Conservation (phyloP, 1,140 invertebrate genomes). For the Rhyacophila brunnea region DNA sequence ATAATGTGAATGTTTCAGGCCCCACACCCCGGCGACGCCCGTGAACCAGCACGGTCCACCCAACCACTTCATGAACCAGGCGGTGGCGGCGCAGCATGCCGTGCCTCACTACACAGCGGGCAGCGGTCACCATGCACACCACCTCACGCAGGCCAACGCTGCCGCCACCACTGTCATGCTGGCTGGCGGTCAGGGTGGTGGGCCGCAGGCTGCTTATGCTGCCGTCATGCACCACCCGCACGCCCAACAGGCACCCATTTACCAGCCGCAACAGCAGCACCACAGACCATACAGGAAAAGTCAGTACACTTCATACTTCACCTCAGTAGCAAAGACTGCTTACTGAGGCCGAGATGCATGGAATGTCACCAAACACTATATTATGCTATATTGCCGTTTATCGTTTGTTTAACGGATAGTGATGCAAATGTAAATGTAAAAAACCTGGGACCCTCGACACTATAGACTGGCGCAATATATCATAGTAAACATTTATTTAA, state of each 20-base stretch:
- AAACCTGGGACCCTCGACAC: too few relatives aligned
- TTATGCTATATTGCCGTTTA: too few relatives aligned
- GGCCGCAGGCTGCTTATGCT: slow-evolving; percentile 25
- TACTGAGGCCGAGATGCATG: too few relatives aligned
- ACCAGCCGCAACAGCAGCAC: slow-evolving; percentile 46
- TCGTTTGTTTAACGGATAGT: too few relatives aligned
- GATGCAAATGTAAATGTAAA: too few relatives aligned
- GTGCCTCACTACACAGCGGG: not conserved
- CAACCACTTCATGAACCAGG: slow-evolving; percentile 32
- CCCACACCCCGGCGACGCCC: slow-evolving; percentile 83
- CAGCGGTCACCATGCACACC: too few relatives aligned
- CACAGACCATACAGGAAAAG: slow-evolving; percentile 14
- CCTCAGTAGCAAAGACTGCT: too few relatives aligned
- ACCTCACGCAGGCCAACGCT: slow-evolving; percentile 34
- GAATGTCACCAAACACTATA: too few relatives aligned
- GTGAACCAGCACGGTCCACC: slow-evolving; percentile 48
- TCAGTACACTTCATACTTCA: slow-evolving; percentile 9
- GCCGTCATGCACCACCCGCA: slow-evolving; percentile 22
- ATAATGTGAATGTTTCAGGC: slow-evolving; percentile 49
- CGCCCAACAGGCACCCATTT: slow-evolving; percentile 43
- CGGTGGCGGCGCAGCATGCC: slow-evolving; percentile 23
- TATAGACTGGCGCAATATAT: too few relatives aligned
- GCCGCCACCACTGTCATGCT: slow-evolving; percentile 45
- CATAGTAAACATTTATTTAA: too few relatives aligned
- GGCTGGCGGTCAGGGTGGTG: slow-evolving; percentile 41